These are phyloP conservation scores for Petrocephalus sullivani DNA, from an alignment of 2,797 vertebrate species.

Conservation along the genomic window DNA sequence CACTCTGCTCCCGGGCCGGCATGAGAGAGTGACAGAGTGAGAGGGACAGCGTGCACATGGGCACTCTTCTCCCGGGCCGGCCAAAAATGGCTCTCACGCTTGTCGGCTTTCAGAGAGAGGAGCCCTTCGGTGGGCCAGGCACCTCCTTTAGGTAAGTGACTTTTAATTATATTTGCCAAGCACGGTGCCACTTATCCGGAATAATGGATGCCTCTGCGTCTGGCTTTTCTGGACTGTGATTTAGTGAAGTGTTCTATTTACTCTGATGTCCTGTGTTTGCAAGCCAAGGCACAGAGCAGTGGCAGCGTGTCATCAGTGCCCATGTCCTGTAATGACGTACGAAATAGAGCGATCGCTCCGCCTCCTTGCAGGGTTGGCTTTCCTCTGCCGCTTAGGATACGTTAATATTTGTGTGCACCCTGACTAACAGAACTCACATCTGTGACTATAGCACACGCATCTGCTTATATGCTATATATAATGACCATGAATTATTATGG, in stretches of 20 bases:
- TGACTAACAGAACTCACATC: background rate
- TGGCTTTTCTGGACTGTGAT: background rate
- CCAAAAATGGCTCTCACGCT: background rate
- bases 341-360: background rate
- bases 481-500: background rate
- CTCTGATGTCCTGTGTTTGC: background rate
- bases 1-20: background rate
- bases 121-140: background rate
- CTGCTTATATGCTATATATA: background rate
- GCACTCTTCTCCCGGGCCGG: background rate
- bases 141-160: slow-evolving; percentile 16
- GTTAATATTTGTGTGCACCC: background rate
- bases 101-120: background rate
- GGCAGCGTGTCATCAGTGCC: background rate
- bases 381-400: background rate
- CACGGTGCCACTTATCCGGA: background rate
- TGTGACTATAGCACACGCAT: background rate
- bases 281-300: background rate
- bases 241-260: background rate
- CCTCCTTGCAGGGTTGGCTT: background rate
- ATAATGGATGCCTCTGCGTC: background rate
- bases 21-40: too few species aligned
- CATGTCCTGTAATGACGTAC: background rate
- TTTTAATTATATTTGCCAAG: slow-evolving; percentile 9
- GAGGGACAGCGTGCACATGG: too few species aligned